phyloP scores from a whole-genome alignment of 1,140 invertebrate genomes.

The Psilanteris sp. region DNA sequence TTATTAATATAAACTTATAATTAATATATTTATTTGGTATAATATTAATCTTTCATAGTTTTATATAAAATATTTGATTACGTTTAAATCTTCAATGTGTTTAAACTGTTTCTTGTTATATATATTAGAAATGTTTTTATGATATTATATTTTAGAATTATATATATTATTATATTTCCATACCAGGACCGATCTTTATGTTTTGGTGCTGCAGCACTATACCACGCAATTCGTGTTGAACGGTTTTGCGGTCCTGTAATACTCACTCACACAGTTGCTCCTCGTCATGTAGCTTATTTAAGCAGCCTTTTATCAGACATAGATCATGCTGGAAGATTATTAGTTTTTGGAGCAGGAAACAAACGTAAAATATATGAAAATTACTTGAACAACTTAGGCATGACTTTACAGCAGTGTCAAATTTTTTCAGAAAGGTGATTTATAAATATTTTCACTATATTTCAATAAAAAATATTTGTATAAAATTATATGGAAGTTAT shows the following conservation, averaged over 20 bases:
- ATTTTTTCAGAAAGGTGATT: constrained; percentile 71
- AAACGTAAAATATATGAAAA: constrained; percentile 72
- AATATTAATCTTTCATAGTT: no score
- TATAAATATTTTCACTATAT: no score
- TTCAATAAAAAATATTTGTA: no score
- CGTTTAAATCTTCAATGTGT: no score
- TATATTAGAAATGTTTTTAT: no score
- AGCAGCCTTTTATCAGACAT: constrained; percentile 84
- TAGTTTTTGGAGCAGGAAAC: constrained; percentile 81
- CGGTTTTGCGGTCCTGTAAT: constrained; percentile 86
- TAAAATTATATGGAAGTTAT: no score
- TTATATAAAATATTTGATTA: no score
- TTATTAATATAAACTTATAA: no score
- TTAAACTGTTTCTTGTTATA: no score
- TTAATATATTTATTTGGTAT: no score
- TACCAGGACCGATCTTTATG: constrained; percentile 89
- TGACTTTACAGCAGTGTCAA: constrained; percentile 71
- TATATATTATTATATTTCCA: no score
- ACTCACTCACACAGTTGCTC: constrained; percentile 87
- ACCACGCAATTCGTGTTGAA: constrained; percentile 83
- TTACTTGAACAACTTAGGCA: constrained; percentile 7
- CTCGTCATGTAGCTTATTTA: constrained; percentile 86
- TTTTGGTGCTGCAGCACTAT: constrained; percentile 85
- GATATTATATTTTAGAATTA: no score
- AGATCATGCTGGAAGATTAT: constrained; percentile 81